Conservation (phyloP, 2,888 invertebrate genomes). For the Hecatera dysodea region DNA sequence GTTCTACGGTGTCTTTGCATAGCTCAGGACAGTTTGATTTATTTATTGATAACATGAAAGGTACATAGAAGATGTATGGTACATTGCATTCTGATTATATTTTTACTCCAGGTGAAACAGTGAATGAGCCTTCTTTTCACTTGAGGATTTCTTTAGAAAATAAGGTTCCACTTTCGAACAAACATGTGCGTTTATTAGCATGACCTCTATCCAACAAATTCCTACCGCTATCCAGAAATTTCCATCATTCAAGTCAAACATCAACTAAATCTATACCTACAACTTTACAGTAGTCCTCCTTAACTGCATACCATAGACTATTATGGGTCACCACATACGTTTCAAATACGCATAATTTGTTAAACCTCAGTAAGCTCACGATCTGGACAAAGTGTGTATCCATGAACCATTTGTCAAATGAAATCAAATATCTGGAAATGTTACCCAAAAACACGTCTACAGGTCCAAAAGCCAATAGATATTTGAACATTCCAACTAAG, state of each 20-base stretch:
- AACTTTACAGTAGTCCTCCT: background rate
- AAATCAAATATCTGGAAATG: constrained; percentile 28
- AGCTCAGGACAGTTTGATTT: constrained; percentile 73
- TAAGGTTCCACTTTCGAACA: background rate
- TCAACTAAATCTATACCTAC: background rate
- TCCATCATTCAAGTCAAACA: constrained; percentile 10
- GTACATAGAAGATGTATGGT: constrained; percentile 79
- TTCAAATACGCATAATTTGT: constrained; percentile 31
- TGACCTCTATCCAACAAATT: constrained; percentile 8
- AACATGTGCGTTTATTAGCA: background rate
- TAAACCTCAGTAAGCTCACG: constrained; percentile 28
- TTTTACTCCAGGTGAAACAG: constrained; percentile 38
- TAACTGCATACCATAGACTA: constrained; percentile 21
- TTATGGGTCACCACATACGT: constrained; percentile 27
- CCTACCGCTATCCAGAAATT: background rate
- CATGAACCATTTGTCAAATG: constrained; percentile 11
- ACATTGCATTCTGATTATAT: constrained; percentile 69
- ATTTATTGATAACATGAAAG: constrained; percentile 79
- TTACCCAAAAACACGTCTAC: background rate
- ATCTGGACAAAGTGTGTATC: constrained; percentile 12
- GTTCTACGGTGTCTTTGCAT: constrained; percentile 73
- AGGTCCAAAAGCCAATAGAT: constrained; percentile 2
- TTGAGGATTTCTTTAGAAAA: background rate
- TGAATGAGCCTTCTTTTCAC: constrained; percentile 32
- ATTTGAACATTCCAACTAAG: constrained; percentile 8